Conservation (phyloP, 2,113 vertebrate species). For the Catharus fuscescens region DNA sequence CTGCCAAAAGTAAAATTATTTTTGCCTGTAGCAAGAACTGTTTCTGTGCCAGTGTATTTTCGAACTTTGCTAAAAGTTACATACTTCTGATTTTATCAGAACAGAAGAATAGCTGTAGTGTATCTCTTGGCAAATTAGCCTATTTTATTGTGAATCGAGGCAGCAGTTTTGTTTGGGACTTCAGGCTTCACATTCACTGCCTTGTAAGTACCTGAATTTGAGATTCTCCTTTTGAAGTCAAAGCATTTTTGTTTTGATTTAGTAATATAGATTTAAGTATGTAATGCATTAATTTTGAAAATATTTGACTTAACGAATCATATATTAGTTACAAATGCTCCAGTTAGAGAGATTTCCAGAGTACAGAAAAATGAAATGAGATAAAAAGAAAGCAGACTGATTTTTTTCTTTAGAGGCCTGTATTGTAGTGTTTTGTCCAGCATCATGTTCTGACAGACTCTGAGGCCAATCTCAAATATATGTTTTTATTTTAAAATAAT, state of each 20-base stretch:
- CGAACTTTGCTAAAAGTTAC: constrained; percentile 40
- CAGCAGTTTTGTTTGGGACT: background rate
- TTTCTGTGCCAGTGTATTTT: background rate
- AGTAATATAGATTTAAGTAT: background rate
- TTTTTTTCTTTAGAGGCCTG: background rate
- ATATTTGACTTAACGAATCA: background rate
- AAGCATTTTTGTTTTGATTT: background rate
- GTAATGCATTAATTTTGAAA: background rate
- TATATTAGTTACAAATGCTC: background rate
- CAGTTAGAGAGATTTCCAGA: background rate
- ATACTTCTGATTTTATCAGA: constrained; percentile 14
- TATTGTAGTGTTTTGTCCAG: background rate
- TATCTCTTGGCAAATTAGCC: background rate
- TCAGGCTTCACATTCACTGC: background rate
- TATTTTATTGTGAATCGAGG: background rate
- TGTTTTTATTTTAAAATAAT: background rate
- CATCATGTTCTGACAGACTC: background rate
- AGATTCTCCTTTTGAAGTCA: background rate
- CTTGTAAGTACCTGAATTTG: background rate
- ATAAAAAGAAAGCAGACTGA: background rate
- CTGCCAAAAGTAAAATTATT: constrained; percentile 62
- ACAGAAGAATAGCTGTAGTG: background rate
- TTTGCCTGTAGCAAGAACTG: constrained; percentile 43
- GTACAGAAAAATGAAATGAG: background rate
- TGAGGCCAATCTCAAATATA: background rate